phyloP scores from a whole-genome alignment of 30 jellyfish, hydroid and myxozoan genomes.

The Aurelia sp. region DNA sequence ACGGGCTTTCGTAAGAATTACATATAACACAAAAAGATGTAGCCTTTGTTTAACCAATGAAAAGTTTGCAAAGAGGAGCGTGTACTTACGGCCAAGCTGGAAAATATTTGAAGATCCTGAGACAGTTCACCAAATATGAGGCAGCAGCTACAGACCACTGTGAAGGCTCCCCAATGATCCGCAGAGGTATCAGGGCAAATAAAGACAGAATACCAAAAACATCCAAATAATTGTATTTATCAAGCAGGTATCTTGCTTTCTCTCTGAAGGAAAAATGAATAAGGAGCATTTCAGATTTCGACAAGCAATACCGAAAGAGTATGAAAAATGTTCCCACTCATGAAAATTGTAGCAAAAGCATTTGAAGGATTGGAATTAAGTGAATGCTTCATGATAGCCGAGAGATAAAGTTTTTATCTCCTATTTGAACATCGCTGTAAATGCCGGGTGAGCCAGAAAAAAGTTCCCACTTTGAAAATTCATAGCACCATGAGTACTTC shows the following conservation, averaged over 20 bases:
- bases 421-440: too few relatives aligned
- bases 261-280: slow-evolving; percentile 56
- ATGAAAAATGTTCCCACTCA: neutral
- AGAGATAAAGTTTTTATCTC: too few relatives aligned
- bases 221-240: slow-evolving; percentile 63
- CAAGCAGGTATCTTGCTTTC: slow-evolving; percentile 34
- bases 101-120: slow-evolving; percentile 76
- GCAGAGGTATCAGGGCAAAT: slow-evolving; percentile 63
- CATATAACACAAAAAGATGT: too few relatives aligned
- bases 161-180: neutral
- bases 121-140: slow-evolving; percentile 78
- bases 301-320: neutral
- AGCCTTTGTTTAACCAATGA: too few relatives aligned
- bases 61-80: neutral
- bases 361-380: too few relatives aligned
- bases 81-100: slow-evolving; percentile 86
- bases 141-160: slow-evolving; percentile 84
- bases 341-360: too few relatives aligned
- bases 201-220: slow-evolving; percentile 61
- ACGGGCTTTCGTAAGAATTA: too few relatives aligned
- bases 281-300: neutral
- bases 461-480: too few relatives aligned
- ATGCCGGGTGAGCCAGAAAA: too few relatives aligned
- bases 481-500: too few relatives aligned
- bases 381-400: too few relatives aligned